Conservation (phyloP, 2,113 vertebrate species). For the Periophthalmodon schlosseri region DNA sequence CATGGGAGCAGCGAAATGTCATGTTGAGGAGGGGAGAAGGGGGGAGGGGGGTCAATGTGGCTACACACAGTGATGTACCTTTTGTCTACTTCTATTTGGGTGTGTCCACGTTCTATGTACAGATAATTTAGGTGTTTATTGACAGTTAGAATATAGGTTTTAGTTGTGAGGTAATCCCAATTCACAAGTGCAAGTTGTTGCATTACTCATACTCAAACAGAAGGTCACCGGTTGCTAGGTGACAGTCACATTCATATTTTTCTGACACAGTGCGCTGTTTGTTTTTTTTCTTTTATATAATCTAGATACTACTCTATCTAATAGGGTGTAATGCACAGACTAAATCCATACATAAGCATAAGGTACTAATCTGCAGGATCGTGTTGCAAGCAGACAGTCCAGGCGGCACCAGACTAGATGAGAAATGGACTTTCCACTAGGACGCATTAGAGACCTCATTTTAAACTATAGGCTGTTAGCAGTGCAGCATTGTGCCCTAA, state of each 20-base stretch:
- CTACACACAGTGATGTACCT: slow-evolving; percentile 12
- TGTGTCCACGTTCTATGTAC: neutral
- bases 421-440: slow-evolving; percentile 53
- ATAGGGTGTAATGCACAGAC: slow-evolving; percentile 8
- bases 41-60: slow-evolving; percentile 5
- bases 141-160: neutral
- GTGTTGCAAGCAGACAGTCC: slow-evolving; percentile 48
- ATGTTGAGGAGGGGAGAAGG: slow-evolving; percentile 17
- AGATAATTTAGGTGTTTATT: neutral
- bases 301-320: neutral
- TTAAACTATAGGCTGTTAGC: slow-evolving; percentile 44
- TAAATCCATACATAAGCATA: slow-evolving; percentile 30
- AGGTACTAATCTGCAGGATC: slow-evolving; percentile 41
- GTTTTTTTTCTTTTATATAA: slow-evolving; percentile 7
- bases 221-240: slow-evolving; percentile 73
- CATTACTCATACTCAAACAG: slow-evolving; percentile 28
- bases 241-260: slow-evolving; percentile 41
- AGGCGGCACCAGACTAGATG: slow-evolving; percentile 46
- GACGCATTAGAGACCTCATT: slow-evolving; percentile 61
- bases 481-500: slow-evolving; percentile 29
- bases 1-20: slow-evolving; percentile 32
- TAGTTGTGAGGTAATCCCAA: slow-evolving; percentile 22
- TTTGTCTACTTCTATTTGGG: slow-evolving; percentile 9
- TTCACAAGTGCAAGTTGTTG: slow-evolving; percentile 12
- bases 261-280: slow-evolving; percentile 14